A percentile compares a stretch with the other conserved stretches of the same genome.
Conservation (phyloP, 2,797 vertebrate species). For the Siniperca scherzeri region DNA sequence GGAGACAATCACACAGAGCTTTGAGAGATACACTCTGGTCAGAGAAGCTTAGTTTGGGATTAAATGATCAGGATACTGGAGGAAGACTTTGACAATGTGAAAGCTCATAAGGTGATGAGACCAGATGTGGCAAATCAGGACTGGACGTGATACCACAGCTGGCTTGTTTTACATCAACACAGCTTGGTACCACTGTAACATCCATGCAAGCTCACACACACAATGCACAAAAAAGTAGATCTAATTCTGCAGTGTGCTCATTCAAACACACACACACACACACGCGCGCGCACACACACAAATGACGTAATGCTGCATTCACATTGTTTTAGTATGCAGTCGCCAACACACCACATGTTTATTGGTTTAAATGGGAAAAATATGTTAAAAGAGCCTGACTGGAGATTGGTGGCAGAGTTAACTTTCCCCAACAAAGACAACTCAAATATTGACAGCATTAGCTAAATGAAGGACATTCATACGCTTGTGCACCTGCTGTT, state of each 20-base stretch:
- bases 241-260: slow-evolving; percentile 11
- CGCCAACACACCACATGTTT: slow-evolving; percentile 56
- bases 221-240: slow-evolving; percentile 2
- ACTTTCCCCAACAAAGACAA: slow-evolving; percentile 1
- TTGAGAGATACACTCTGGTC: slow-evolving; percentile 72
- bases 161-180: slow-evolving; percentile 49
- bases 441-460: slow-evolving; percentile 22
- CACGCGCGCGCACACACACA: slow-evolving; percentile 27
- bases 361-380: slow-evolving; percentile 48
- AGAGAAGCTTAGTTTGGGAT: slow-evolving; percentile 68
- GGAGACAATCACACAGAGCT: slow-evolving; percentile 76
- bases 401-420: slow-evolving; percentile 6
- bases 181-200: background rate
- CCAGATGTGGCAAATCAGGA: slow-evolving; percentile 72
- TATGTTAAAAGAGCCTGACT: slow-evolving; percentile 15
- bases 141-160: slow-evolving; percentile 58
- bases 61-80: slow-evolving; percentile 62
- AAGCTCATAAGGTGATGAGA: slow-evolving; percentile 66
- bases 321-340: slow-evolving; percentile 47
- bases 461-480: background rate
- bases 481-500: slow-evolving; percentile 18
- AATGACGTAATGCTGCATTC: slow-evolving; percentile 46
- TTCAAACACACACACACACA: slow-evolving; percentile 35
- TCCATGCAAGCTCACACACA: slow-evolving; percentile 11
- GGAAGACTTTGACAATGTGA: slow-evolving; percentile 67